Base-by-base conservation (phyloP, 2,113 vertebrate genomes). In the Mirza zaza region DNA sequence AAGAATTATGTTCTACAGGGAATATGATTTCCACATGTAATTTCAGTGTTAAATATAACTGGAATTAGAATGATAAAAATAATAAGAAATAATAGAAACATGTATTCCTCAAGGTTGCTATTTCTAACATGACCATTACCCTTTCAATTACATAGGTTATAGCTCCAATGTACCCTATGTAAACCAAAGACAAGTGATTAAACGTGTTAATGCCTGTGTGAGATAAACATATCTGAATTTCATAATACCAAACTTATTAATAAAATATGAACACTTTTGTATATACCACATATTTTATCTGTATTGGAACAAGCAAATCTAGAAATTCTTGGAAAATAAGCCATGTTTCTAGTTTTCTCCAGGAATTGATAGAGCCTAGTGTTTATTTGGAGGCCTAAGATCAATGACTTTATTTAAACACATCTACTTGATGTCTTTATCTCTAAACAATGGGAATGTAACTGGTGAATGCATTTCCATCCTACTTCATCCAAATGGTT, bases 31-130 rank as follows among this genome's bases (percentile, higher is more conserved):
- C 21, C 88, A 50, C 34, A 67, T 92, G 32, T 27, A 88, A 96
- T 95, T 97, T 97, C 61, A 86, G 15, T 65, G 45, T 90, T 96
- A 90, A 91, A 92, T 96, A 86, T 86, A 96, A 79, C 14, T 82
- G 20, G 3, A 95, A 90, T 88, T 95, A 77, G 45, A 92, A 88
- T 90, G 65, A 85, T 71, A 65, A 92, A 79, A 85, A 87, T 82
- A 94, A 92, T 34, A 94, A 79, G 48, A 45, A 73, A 76, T 82
- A 36, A 91, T 36, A 89, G 57, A 92, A 90, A 57, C 20, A 50
- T 34, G 7, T 52, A 1, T 50, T 20, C 71, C 67, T 94, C 13
- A 4, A 81, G 8, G 39, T 73, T 76, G 25, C 45, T 23, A 52
- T 67, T 85, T 13, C 45, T 61, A 70, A 79, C 55, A 77, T n/a